Evolutionary conservation across 1,140 invertebrate genomes (phyloP).

Genomic region (Cherax quadricarinatus): DNA sequence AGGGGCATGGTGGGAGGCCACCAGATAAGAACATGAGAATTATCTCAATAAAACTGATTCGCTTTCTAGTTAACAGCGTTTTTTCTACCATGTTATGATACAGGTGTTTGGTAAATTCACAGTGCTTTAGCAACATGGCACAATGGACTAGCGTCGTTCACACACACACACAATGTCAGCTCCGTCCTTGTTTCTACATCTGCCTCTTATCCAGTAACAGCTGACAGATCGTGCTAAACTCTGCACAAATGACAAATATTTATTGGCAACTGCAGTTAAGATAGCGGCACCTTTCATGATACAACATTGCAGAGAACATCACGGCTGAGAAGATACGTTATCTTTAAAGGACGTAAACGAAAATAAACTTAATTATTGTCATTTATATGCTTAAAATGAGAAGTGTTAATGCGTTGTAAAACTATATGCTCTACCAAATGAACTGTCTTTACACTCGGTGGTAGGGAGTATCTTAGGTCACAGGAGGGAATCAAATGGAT

Average conservation of each 20-base stretch:
- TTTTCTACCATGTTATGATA: neutral
- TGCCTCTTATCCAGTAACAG: neutral
- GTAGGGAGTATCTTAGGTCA: neutral
- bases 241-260: neutral
- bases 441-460: neutral
- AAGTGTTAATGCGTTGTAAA: neutral
- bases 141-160: slow-evolving; percentile 27
- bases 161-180: neutral
- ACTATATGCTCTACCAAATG: neutral
- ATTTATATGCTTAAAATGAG: neutral
- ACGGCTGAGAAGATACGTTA: neutral
- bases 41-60: too few species aligned
- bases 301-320: neutral
- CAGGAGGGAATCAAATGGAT: slow-evolving; percentile 24
- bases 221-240: neutral
- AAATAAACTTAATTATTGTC: neutral
- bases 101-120: neutral
- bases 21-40: too few species aligned
- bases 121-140: neutral
- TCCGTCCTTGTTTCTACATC: too few species aligned
- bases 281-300: too few species aligned
- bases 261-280: too few species aligned
- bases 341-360: neutral
- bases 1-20: too few species aligned
- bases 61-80: too few species aligned